phyloP scores from a whole-genome alignment of 2,113 vertebrate genomes.

The Cromileptes altivelis region DNA sequence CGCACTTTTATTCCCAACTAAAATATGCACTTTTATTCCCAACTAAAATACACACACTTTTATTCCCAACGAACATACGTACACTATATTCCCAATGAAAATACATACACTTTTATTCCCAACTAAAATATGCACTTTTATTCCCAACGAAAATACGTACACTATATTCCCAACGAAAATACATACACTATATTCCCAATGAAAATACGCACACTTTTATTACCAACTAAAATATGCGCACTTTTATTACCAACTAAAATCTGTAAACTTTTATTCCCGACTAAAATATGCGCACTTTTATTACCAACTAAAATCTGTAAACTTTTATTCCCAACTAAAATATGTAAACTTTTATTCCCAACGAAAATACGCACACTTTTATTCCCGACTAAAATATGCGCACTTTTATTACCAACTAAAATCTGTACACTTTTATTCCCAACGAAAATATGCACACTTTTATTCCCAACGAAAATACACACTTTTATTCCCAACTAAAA shows the following conservation, averaged over 20 bases:
- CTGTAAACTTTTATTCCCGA: rapidly evolving
- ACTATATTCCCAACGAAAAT: too few relatives aligned
- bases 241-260: neutral
- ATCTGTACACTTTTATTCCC: neutral
- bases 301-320: neutral
- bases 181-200: neutral
- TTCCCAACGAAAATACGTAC: too few relatives aligned
- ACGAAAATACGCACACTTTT: rapidly evolving
- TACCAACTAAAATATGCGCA: neutral
- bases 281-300: too few relatives aligned
- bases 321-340: neutral
- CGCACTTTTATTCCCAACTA: too few relatives aligned
- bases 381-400: neutral
- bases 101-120: too few relatives aligned
- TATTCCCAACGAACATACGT: too few relatives aligned
- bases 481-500: too few relatives aligned
- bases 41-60: rapidly evolving
- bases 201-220: neutral
- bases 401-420: too few relatives aligned
- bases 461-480: too few relatives aligned
- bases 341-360: rapidly evolving
- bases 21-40: neutral
- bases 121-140: too few relatives aligned
- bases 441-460: too few relatives aligned
- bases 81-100: too few relatives aligned